A percentile compares a stretch with the other conserved stretches of the same genome.
Evolutionary conservation across 2,888 invertebrate genomes (phyloP).

Genomic region (Stenoptilia bipunctidactyla): DNA sequence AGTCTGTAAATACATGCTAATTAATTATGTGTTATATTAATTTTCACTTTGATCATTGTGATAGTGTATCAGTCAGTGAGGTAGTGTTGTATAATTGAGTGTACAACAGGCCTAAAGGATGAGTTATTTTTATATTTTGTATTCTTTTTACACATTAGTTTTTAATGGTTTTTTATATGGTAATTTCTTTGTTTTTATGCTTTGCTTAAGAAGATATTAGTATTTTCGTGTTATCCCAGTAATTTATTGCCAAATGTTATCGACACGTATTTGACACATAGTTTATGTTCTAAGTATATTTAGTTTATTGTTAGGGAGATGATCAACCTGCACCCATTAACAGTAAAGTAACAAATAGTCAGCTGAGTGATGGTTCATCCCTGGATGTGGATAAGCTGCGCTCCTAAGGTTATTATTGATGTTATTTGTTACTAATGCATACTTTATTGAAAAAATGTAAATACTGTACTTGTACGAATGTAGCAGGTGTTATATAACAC

Average conservation of each 20-base stretch:
- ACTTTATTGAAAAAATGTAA: slow-evolving; percentile 67
- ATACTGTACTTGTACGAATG: slow-evolving; percentile 65
- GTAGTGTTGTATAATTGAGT: background rate
- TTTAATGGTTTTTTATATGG: slow-evolving; percentile 33
- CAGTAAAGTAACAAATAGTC: slow-evolving; percentile 4
- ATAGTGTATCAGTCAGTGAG: slow-evolving; percentile 23
- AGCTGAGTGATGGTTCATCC: slow-evolving; percentile 5
- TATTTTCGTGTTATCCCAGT: slow-evolving; percentile 61
- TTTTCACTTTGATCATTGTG: slow-evolving; percentile 36
- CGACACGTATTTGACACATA: slow-evolving; percentile 49
- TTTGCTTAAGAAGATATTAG: slow-evolving; percentile 41
- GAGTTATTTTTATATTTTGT: slow-evolving; percentile 44
- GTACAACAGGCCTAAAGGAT: slow-evolving; percentile 29
- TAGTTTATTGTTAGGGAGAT: slow-evolving; percentile 11
- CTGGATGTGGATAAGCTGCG: slow-evolving; percentile 34
- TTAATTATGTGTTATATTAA: slow-evolving; percentile 32
- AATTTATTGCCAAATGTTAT: slow-evolving; percentile 71
- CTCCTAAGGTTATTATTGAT: slow-evolving; percentile 62
- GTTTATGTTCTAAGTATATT: slow-evolving; percentile 31
- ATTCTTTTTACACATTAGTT: slow-evolving; percentile 44
- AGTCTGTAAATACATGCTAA: slow-evolving; percentile 46
- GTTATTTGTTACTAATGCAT: slow-evolving; percentile 72
- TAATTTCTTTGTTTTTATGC: slow-evolving; percentile 41
- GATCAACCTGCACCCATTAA: slow-evolving; percentile 3
- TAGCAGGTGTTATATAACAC: slow-evolving; percentile 70